Base-by-base conservation (phyloP, 2,797 vertebrate genomes). In the Darevskia nairensis region DNA sequence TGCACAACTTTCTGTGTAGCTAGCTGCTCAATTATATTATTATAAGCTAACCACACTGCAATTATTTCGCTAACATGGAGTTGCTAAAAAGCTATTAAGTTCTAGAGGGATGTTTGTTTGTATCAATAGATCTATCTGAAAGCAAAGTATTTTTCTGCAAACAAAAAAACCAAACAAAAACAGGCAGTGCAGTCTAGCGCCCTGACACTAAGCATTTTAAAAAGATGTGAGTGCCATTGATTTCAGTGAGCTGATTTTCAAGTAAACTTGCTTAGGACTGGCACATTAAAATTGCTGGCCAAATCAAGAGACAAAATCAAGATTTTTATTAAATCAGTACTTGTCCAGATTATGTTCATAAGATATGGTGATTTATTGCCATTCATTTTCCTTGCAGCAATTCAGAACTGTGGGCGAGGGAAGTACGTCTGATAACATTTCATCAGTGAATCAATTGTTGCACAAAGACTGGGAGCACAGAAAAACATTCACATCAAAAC, bases 81-180 rank as follows among this genome's bases (percentile, higher is more conserved):
- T 75, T 74, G 80, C 35, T 64, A 75, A 87, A 87, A 87, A 81
- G 35, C 69, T 61, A 81, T 81, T 72, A 81, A 2, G 32, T 81
- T 72, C 76, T 80, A 41, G 3, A 74, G 27, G 23, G 25, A 75
- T 82, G 29, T 75, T 71, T 71, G 41, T 32, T 81, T 66, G 21
- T 66, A 32, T 25, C 11, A 44, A 8, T 32, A n/a, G 2, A 83
- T 64, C 78, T 23, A 80, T 81, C 66, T 61, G 78, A 81, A 74
- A 82, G 64, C 15, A 1, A 80, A 32, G 75, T 13, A 82, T 32
- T 35, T 15, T 44, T 66, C n/a, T 23, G 5, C 32, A 75, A 79
- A 50, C 46, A 50, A 50, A 11, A 50, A 50, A 50, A 46, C 46
- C 11, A 55, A 55, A 55, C 3, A 15, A 13, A 87, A 82, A 64